phyloP scores from a whole-genome alignment of 64 coral and sea anemone species.

The Pocillopora verrucosa region DNA sequence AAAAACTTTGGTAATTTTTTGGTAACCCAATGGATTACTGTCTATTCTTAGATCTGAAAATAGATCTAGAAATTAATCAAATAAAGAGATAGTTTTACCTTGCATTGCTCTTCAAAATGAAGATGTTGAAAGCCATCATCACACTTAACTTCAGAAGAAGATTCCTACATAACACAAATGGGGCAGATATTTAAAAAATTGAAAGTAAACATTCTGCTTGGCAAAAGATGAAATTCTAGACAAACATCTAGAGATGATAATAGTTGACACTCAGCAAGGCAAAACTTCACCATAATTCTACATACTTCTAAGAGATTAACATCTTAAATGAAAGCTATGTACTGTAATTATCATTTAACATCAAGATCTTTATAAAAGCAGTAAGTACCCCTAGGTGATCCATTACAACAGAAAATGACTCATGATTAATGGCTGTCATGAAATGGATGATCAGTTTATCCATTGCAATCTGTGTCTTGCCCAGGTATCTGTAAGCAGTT shows the following conservation, averaged over 20 bases:
- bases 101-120: conserved; percentile 84
- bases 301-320: too few species aligned
- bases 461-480: conserved; percentile 95
- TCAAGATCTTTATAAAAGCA: too few species aligned
- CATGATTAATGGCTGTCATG: conserved; percentile 93
- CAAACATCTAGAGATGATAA: too few species aligned
- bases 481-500: conserved; percentile 92
- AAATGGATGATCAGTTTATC: conserved; percentile 97
- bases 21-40: not conserved
- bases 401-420: conserved; percentile 82
- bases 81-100: conserved; percentile 41
- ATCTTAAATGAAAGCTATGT: too few species aligned
- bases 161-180: conserved; percentile 26
- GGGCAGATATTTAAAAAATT: not conserved
- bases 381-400: conserved; percentile 59
- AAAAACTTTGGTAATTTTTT: not conserved
- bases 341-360: too few species aligned
- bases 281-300: too few species aligned
- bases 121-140: conserved; percentile 91
- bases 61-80: not conserved
- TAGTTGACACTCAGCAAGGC: too few species aligned
- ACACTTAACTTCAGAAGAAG: conserved; percentile 34
- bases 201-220: too few species aligned
- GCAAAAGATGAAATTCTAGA: too few species aligned
- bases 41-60: not conserved